These are phyloP conservation scores for Cisticola juncidis DNA, from an alignment of 2,113 vertebrate genomes.

Conservation along the genomic window DNA sequence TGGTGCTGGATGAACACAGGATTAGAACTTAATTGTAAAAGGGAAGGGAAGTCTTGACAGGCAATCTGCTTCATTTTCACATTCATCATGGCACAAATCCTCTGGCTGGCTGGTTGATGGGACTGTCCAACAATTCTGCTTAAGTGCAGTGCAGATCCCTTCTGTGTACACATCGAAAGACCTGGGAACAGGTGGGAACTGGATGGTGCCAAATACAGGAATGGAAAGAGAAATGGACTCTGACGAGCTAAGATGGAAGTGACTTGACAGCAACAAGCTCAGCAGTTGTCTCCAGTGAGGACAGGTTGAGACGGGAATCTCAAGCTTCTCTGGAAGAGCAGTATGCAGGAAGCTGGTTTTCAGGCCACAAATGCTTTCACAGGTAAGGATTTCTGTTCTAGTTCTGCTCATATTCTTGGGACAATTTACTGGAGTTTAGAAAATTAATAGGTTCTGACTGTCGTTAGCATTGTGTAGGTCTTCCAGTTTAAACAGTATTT, in stretches of 20 bases:
- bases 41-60: neutral
- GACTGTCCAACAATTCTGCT: neutral
- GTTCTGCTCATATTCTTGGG: neutral
- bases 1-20: constrained; percentile 58
- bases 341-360: constrained; percentile 97
- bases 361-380: constrained; percentile 95
- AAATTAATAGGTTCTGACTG: neutral
- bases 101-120: constrained; percentile 81
- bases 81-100: constrained; percentile 75
- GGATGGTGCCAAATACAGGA: constrained; percentile 51
- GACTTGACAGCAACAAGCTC: constrained; percentile 74
- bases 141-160: neutral
- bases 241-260: constrained; percentile 81
- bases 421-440: neutral
- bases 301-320: constrained; percentile 81
- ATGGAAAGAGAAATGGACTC: constrained; percentile 75
- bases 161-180: neutral
- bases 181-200: constrained; percentile 48
- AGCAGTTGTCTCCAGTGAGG: constrained; percentile 69
- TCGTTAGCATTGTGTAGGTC: accelerated
- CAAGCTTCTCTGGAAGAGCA: constrained; percentile 84
- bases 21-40: constrained; percentile 63
- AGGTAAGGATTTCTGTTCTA: constrained; percentile 79
- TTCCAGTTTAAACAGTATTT: neutral
- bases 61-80: constrained; percentile 1